Conservation (phyloP, 1,140 invertebrate genomes). For the Zeugodacus cucurbitae region DNA sequence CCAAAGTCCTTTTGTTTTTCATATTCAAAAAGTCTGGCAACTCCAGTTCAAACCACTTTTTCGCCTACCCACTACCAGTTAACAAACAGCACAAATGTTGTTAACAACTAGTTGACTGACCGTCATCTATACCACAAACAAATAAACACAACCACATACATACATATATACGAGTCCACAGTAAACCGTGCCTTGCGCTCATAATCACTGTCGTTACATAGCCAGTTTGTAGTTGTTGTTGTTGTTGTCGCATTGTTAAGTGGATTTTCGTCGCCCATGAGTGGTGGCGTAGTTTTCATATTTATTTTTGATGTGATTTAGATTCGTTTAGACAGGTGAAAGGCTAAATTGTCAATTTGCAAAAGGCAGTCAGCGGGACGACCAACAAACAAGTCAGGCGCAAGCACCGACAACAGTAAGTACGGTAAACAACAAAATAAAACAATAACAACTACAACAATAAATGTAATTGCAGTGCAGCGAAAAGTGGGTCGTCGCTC, state of each 20-base stretch:
- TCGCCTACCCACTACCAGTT: neutral
- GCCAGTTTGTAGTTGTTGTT: conserved; percentile 8
- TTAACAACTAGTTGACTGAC: conserved; percentile 1
- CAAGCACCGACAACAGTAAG: conserved; percentile 40
- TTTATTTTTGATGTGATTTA: conserved; percentile 66
- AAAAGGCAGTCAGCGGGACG: conserved; percentile 49
- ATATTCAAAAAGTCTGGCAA: neutral
- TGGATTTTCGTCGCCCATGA: conserved; percentile 10
- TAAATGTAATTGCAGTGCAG: conserved; percentile 29
- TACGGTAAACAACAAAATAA: neutral
- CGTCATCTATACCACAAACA: neutral
- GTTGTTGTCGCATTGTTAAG: neutral
- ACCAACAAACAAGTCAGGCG: conserved; percentile 48
- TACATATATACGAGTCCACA: neutral
- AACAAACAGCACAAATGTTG: neutral
- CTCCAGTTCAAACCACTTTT: neutral
- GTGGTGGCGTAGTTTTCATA: conserved; percentile 56
- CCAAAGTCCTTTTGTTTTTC: too few relatives aligned
- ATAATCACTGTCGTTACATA: conserved; percentile 25
- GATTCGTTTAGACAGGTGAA: conserved; percentile 66
- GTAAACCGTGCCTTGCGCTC: neutral
- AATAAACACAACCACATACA: neutral
- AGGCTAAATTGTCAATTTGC: conserved; percentile 67
- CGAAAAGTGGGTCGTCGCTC: conserved; percentile 16
- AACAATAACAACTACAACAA: conserved; percentile 26